A percentile compares a stretch with the other conserved stretches of the same genome.
Conservation (phyloP, 2,797 vertebrate species). For the Phrynocephalus vlangalii region DNA sequence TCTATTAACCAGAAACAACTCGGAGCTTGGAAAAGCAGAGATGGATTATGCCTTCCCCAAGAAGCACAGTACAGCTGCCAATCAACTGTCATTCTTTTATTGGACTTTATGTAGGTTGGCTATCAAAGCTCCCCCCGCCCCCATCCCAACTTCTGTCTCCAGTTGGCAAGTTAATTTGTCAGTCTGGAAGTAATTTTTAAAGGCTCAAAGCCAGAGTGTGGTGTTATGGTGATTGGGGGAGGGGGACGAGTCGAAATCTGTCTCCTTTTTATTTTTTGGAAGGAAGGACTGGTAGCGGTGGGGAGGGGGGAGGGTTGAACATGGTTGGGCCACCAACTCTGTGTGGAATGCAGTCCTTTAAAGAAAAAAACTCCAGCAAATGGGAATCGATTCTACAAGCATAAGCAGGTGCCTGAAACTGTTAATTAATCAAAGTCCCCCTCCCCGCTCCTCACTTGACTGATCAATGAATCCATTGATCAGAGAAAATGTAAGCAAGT, state of each 20-base stretch:
- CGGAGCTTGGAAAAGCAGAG: not conserved
- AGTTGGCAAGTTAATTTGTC: slow-evolving; percentile 78
- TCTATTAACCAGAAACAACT: slow-evolving; percentile 39
- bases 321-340: slow-evolving; percentile 17
- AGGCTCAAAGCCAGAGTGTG: slow-evolving; percentile 39
- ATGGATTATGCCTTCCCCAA: slow-evolving; percentile 7
- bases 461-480: slow-evolving; percentile 26
- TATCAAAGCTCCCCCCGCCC: slow-evolving; percentile 56
- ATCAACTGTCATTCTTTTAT: slow-evolving; percentile 74
- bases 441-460: not conserved
- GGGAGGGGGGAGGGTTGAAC: slow-evolving; percentile 30
- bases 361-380: slow-evolving; percentile 38
- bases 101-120: slow-evolving; percentile 74
- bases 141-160: slow-evolving; percentile 70
- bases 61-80: slow-evolving; percentile 19
- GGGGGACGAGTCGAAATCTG: slow-evolving; percentile 67
- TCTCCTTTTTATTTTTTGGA: slow-evolving; percentile 44
- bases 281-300: not conserved
- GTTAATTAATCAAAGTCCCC: slow-evolving; percentile 34
- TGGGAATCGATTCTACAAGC: rapidly evolving
- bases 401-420: not conserved
- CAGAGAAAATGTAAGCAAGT: slow-evolving; percentile 1
- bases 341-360: slow-evolving; percentile 25
- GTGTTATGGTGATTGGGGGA: slow-evolving; percentile 32
- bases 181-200: slow-evolving; percentile 72